phyloP scores from a whole-genome alignment of 2,113 vertebrate species.

The Notiomystis cincta region DNA sequence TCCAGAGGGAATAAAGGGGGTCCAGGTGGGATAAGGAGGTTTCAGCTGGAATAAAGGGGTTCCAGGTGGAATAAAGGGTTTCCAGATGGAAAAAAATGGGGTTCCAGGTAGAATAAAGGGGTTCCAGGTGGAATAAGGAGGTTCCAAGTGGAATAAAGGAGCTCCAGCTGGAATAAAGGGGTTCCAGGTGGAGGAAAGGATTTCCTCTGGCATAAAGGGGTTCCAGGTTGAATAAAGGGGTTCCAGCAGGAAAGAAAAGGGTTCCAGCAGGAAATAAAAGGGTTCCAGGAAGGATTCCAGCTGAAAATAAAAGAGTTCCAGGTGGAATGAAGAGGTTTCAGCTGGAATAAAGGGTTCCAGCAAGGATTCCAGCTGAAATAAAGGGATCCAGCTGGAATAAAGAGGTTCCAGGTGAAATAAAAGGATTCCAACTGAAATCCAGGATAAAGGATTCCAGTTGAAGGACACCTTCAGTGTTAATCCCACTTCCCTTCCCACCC shows the following conservation, averaged over 20 bases:
- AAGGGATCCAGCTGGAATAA: too few species aligned
- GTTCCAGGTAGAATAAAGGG: fast-evolving
- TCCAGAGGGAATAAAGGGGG: fast-evolving
- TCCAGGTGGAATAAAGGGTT: fast-evolving
- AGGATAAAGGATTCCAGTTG: neutral
- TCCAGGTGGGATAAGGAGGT: fast-evolving
- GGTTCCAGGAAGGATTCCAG: neutral
- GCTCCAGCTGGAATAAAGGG: fast-evolving
- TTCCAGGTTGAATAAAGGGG: neutral
- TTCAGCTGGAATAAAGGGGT: neutral
- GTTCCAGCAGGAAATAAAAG: neutral
- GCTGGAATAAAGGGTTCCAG: neutral
- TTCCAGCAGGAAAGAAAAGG: neutral
- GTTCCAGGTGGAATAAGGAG: fast-evolving
- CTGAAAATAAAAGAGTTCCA: neutral
- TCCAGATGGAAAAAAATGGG: fast-evolving
- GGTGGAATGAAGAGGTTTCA: fast-evolving
- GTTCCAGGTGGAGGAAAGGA: too few species aligned
- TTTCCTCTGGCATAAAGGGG: too few species aligned
- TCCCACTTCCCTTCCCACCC: slow-evolving; percentile 4
- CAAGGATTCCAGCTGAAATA: too few species aligned
- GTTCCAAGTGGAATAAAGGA: fast-evolving
- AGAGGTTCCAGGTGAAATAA: neutral
- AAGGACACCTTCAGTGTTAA: neutral
- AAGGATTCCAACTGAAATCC: neutral